Evolutionary conservation across 2,888 invertebrate genomes (phyloP).

Genomic region (Ctena decussata): DNA sequence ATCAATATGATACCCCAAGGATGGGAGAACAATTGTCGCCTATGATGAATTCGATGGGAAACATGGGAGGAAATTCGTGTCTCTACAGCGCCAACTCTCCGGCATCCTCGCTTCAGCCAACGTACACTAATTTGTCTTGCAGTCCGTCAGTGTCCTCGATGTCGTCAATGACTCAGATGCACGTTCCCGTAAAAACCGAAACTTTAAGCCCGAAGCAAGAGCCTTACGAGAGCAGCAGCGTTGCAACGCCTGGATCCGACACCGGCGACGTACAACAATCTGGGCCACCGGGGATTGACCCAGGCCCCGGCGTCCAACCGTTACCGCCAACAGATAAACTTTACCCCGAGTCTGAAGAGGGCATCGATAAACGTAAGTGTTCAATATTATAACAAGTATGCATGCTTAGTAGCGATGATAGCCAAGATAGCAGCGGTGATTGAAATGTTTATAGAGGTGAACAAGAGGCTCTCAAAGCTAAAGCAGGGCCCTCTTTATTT

Average conservation of each 20-base stretch:
- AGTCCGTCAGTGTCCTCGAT: conserved; percentile 66
- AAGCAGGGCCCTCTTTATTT: conserved; percentile 4
- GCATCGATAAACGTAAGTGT: conserved; percentile 25
- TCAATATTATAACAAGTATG: conserved; percentile 9
- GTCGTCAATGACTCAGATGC: conserved; percentile 54
- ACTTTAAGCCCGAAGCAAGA: conserved; percentile 59
- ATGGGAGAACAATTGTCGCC: conserved; percentile 61
- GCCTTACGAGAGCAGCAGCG: conserved; percentile 45
- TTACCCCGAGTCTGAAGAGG: neutral
- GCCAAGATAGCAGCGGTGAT: neutral
- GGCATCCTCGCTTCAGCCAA: conserved; percentile 66
- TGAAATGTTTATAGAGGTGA: conserved; percentile 6
- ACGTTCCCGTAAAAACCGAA: conserved; percentile 45
- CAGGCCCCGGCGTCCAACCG: conserved; percentile 2
- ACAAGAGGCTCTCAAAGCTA: neutral
- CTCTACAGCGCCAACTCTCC: conserved; percentile 70
- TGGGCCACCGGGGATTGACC: neutral
- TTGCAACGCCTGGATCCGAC: conserved; percentile 52
- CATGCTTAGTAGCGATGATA: conserved; percentile 4
- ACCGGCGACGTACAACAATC: conserved; percentile 48
- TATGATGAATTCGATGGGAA: conserved; percentile 50
- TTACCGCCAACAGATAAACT: conserved; percentile 28
- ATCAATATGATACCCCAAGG: conserved; percentile 58
- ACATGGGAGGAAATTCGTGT: conserved; percentile 63
- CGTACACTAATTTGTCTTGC: conserved; percentile 75